These are phyloP conservation scores for Phalacrocorax pelagicus DNA, from an alignment of 2,113 vertebrate genomes.

Conservation along the genomic window DNA sequence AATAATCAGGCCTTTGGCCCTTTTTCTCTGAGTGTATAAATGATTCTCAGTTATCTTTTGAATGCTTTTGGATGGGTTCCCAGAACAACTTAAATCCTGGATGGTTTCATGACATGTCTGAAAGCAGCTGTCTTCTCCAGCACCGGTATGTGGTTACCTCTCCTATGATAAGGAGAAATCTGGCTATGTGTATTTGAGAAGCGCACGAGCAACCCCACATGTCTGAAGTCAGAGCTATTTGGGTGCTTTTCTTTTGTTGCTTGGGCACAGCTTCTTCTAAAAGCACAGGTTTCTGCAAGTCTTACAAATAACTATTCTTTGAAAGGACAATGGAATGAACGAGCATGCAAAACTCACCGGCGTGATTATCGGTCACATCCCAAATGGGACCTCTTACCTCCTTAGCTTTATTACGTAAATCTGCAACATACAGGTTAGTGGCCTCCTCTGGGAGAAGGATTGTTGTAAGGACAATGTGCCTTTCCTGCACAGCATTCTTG, in stretches of 20 bases:
- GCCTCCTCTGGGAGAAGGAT: not conserved
- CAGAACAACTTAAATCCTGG: not conserved
- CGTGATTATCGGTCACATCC: not conserved
- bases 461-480: not conserved
- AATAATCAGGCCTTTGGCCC: not conserved
- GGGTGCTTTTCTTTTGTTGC: not conserved
- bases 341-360: not conserved
- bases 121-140: not conserved
- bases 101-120: not conserved
- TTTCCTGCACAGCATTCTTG: not conserved
- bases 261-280: not conserved
- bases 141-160: not conserved
- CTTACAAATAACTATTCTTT: not conserved
- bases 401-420: not conserved
- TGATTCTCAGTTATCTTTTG: not conserved
- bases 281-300: not conserved
- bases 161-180: not conserved
- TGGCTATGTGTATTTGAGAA: not conserved
- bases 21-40: not conserved
- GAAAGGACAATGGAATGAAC: not conserved
- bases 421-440: not conserved
- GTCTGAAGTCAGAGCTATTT: not conserved
- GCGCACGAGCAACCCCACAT: not conserved
- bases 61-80: not conserved
- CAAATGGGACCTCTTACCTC: not conserved